Evolutionary conservation across 30 jellyfish, hydroid and myxozoan genomes (phyloP).

Genomic region (Aurelia aurita complex sp. Pacific): DNA sequence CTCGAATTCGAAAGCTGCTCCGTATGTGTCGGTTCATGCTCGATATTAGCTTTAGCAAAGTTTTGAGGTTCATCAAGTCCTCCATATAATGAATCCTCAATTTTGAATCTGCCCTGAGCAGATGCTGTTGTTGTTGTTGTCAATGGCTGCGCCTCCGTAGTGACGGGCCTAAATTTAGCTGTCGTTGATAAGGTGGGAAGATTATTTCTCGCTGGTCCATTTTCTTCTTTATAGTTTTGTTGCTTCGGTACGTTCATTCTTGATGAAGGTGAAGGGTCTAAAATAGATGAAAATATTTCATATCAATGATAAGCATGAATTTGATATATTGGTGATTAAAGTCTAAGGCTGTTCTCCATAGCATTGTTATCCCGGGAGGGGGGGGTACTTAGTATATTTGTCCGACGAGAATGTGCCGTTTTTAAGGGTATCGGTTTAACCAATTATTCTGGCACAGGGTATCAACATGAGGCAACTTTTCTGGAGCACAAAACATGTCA

Average conservation of each 20-base stretch:
- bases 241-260: neutral
- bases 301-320: neutral
- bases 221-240: neutral
- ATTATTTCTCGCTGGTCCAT: constrained; percentile 18
- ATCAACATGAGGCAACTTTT: too few relatives aligned
- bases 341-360: too few relatives aligned
- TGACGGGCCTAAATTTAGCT: constrained; percentile 2
- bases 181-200: constrained; percentile 44
- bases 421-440: too few relatives aligned
- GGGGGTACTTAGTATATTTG: too few relatives aligned
- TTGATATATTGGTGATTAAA: too few relatives aligned
- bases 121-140: constrained; percentile 3
- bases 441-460: too few relatives aligned
- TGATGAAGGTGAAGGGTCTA: constrained; percentile 37
- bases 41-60: constrained; percentile 38
- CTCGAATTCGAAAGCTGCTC: neutral
- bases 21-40: constrained; percentile 45
- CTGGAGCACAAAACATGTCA: too few relatives aligned
- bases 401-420: too few relatives aligned
- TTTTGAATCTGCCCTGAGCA: constrained; percentile 17
- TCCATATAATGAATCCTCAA: constrained; percentile 44
- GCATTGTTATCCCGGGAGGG: too few relatives aligned
- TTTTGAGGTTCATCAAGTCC: constrained; percentile 9
- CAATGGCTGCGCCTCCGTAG: neutral
- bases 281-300: neutral